These are phyloP conservation scores for Montipora capitata DNA, from an alignment of 92 coral and sea anemone genomes.

Conservation along the genomic window DNA sequence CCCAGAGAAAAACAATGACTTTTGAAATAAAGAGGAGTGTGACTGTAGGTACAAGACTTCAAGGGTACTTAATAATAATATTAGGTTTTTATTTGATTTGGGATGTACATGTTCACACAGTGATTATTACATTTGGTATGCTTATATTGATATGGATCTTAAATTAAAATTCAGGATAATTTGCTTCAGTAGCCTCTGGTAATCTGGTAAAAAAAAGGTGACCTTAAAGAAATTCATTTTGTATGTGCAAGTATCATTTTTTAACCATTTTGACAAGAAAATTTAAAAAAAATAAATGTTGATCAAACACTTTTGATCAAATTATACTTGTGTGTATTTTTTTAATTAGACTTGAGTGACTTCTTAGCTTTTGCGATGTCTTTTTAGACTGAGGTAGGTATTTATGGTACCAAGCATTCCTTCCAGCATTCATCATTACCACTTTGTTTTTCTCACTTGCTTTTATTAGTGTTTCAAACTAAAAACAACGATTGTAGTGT, in stretches of 20 bases:
- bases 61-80: too few relatives aligned
- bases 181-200: too few relatives aligned
- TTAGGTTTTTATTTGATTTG: too few relatives aligned
- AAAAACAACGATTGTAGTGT: neutral
- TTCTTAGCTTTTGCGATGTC: slow-evolving; percentile 67
- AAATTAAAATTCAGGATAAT: too few relatives aligned
- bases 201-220: too few relatives aligned
- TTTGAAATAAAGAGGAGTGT: neutral
- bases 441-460: neutral
- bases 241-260: too few relatives aligned
- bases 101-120: too few relatives aligned
- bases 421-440: slow-evolving; percentile 1
- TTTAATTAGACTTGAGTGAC: slow-evolving; percentile 60
- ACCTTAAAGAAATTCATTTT: too few relatives aligned
- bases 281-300: neutral
- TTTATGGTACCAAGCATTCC: slow-evolving; percentile 49
- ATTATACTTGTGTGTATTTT: slow-evolving; percentile 41
- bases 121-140: too few relatives aligned
- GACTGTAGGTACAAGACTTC: too few relatives aligned
- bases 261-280: too few relatives aligned
- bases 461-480: neutral
- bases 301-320: slow-evolving; percentile 51
- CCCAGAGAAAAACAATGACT: neutral
- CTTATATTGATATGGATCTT: too few relatives aligned
- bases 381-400: slow-evolving; percentile 62